Base-by-base conservation (phyloP, 2,888 invertebrate genomes). In the Xanthia icteritia region DNA sequence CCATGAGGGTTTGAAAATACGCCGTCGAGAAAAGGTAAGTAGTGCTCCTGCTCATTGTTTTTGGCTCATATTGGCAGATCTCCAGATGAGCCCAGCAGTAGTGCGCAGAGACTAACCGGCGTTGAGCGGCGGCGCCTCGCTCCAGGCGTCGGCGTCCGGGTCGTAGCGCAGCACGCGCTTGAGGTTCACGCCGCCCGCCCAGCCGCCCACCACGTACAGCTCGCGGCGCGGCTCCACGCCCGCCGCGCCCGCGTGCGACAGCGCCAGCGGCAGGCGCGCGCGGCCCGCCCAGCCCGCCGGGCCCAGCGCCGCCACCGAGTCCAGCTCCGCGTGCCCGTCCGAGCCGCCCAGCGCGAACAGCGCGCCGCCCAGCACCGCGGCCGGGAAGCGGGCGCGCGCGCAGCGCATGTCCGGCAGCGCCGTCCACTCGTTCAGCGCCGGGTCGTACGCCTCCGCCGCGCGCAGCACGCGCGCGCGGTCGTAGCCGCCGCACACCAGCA, bases 331-430 rank as follows among this genome's bases (percentile, higher is more conserved):
- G 83, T 98, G 97, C 0, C 99, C 99, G 94, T 99, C 98, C 89
- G 98, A 98, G 58, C 98, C 99, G 75, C 98, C 99, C 69, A 98
- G 97, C 58, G 98, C 98, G 94, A 97, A 98, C n/a, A 98, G 97
- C 84, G 97, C 97, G 85, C 97, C 97, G 67, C 97, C 96, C 20
- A 98, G 95, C 79, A 88, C 83, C 54, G 98, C 98, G 58, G 98
- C 97, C 89, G 98, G 98, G 95, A 98, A 98, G 48, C 99, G 97
- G 0, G 98, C 99, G 79, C 99, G 97, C 77, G 98, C 97, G 83
- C 97, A 97, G 75, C 97, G 97, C 98, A 99, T 98, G 83, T 97
- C 97, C 0, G 98, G 97, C 90, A 98, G 94, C 42, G 96, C 92
- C 63, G 95, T 92, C 99, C 99, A 99, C 73, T 94, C 95, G 95